Base-by-base conservation (phyloP, 2,888 invertebrate species). In the Ischnus inquisitorius region DNA sequence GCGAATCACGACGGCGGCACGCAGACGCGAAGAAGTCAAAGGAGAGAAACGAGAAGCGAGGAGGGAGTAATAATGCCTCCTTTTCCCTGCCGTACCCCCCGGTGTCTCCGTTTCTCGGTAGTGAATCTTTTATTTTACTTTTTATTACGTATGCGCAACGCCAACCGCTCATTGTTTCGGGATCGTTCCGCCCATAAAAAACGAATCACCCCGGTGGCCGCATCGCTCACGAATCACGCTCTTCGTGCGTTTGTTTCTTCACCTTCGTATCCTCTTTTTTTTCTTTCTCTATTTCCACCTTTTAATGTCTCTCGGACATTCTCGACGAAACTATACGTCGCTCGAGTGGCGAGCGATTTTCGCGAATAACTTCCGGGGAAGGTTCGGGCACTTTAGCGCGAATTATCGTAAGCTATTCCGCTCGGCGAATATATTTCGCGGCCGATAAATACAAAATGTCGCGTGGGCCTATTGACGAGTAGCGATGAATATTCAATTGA, bases 121-220 rank as follows among this genome's bases (percentile, higher is more conserved):
- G 43, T 69, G 54, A 25, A 46, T 34, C 34, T 34, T 48, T 72
- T 64, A 19, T 72, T 71, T 41, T 34, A 16, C 65, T 71, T 83
- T 76, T 74, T 83, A 83, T 83, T 83, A 77, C 80, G 79, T 80
- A 79, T 83, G 79, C 83, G 83, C 76, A 80, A 80, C 83, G 83
- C 67, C 83, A 71, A 76, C 67, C 60, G 83, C 67, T 83, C 83
- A 83, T 83, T 83, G 83, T 83, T 83, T 83, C 72, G 83, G 48
- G 83, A 83, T 79, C 83, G 83, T 80, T 83, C 67, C 76, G 76
- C 51, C 83, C 80, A 79, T 83, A 72, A 83, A 79, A 79, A 82
- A 76, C 75, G 69, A 54, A 77, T 80, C 80, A 72, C 34, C 69
- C 83, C 65, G 82, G 79, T 79, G 34, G 75, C 75, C 64, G 65